These are phyloP conservation scores for Cyphotilapia sp. DNA, from an alignment of 2,113 vertebrate species.

Conservation along the genomic window DNA sequence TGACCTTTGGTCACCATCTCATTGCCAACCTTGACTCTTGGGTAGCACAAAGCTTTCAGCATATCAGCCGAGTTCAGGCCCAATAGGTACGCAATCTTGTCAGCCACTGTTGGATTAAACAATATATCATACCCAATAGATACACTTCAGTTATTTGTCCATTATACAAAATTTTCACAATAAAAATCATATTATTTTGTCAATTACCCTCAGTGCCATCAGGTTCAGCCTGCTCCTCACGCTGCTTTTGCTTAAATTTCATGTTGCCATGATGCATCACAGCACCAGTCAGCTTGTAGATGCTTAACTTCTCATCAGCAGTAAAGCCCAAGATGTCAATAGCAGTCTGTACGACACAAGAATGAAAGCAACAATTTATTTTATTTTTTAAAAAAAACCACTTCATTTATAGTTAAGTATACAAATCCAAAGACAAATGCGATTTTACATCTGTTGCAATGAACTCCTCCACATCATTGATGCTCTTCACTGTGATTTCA, in stretches of 20 bases:
- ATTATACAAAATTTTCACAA: background rate
- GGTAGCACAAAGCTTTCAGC: background rate
- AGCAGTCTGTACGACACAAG: conserved; percentile 40
- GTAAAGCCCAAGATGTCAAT: conserved; percentile 76
- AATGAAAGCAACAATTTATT: background rate
- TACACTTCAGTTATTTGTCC: background rate
- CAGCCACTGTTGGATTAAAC: background rate
- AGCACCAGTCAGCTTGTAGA: conserved; percentile 84
- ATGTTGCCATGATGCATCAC: conserved; percentile 73
- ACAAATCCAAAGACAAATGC: background rate
- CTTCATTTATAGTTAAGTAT: background rate
- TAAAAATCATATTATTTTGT: background rate
- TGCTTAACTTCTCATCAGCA: conserved; percentile 76
- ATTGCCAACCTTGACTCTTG: background rate
- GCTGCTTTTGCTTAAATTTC: conserved; percentile 66
- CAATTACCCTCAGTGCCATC: conserved; percentile 33
- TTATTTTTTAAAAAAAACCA: background rate
- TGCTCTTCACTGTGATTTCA: conserved; percentile 42
- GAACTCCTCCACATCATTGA: conserved; percentile 53
- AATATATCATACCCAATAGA: background rate
- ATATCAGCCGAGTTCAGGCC: background rate
- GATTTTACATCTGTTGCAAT: conserved; percentile 20
- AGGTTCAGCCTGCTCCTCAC: conserved; percentile 65
- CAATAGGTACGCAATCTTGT: background rate
- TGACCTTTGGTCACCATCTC: background rate